These are phyloP conservation scores for Resseliella maxima DNA, from an alignment of 2,888 invertebrate genomes.

Conservation along the genomic window DNA sequence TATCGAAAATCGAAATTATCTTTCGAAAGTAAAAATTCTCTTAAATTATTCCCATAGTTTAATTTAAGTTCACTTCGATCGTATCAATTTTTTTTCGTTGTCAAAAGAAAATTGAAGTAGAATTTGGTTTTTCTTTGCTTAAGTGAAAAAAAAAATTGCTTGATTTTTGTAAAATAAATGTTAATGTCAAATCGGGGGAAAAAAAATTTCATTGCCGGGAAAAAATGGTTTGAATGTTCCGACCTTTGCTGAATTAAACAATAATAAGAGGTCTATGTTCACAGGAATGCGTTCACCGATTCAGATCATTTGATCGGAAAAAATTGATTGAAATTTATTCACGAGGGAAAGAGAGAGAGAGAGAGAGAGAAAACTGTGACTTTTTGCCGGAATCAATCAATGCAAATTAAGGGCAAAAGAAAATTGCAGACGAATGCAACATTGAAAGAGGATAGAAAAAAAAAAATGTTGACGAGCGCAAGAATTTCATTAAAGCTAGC, in stretches of 20 bases:
- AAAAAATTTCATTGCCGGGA: background rate
- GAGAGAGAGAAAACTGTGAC: background rate
- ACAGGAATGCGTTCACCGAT: background rate
- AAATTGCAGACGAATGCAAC: background rate
- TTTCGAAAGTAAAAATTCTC: too few relatives aligned
- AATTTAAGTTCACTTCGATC: too few relatives aligned
- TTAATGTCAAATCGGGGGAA: background rate
- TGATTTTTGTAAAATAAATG: background rate
- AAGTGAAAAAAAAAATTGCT: background rate
- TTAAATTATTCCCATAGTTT: too few relatives aligned
- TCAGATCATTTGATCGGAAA: background rate
- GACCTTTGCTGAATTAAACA: background rate
- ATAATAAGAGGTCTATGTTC: background rate
- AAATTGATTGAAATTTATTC: background rate
- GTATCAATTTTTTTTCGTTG: too few relatives aligned
- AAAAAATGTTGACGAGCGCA: background rate
- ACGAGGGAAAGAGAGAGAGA: background rate
- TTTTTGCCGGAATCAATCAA: constrained; percentile 19
- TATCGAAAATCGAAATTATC: too few relatives aligned
- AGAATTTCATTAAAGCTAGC: background rate
- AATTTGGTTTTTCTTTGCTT: too few relatives aligned
- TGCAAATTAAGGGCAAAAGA: constrained; percentile 9
- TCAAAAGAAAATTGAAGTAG: too few relatives aligned
- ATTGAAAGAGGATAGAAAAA: background rate
- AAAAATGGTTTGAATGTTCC: background rate